Evolutionary conservation across 2,797 vertebrate genomes (phyloP).

Genomic region (Euthynnus affinis): DNA sequence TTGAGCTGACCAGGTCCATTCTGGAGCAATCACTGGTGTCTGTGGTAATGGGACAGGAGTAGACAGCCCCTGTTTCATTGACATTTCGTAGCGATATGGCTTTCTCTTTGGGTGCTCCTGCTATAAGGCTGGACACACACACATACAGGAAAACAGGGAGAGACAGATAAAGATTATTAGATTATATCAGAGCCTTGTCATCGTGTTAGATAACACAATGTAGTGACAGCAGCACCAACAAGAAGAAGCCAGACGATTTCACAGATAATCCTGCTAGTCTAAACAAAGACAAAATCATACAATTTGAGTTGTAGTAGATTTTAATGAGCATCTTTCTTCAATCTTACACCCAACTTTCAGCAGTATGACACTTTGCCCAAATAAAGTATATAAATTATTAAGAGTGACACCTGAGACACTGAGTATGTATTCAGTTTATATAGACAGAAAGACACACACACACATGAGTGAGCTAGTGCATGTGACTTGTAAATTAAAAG

Average conservation of each 20-base stretch:
- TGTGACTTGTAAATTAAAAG: slow-evolving; percentile 24
- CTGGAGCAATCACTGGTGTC: slow-evolving; percentile 87
- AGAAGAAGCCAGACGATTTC: slow-evolving; percentile 13
- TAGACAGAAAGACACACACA: background rate
- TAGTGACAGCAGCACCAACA: slow-evolving; percentile 12
- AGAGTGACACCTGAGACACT: background rate
- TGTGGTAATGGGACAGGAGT: slow-evolving; percentile 90
- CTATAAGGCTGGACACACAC: slow-evolving; percentile 86
- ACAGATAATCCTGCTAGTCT: slow-evolving; percentile 37
- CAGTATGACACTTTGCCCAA: background rate
- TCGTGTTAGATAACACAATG: slow-evolving; percentile 40
- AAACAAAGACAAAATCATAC: slow-evolving; percentile 33
- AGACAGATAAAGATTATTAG: slow-evolving; percentile 34
- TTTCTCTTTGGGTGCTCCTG: slow-evolving; percentile 91
- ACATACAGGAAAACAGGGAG: slow-evolving; percentile 24
- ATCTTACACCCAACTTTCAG: background rate
- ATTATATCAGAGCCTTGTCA: slow-evolving; percentile 46
- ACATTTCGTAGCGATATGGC: slow-evolving; percentile 79
- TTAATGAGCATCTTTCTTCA: background rate
- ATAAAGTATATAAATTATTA: slow-evolving; percentile 1
- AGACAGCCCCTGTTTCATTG: slow-evolving; percentile 92
- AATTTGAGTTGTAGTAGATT: background rate
- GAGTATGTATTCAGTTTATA: background rate
- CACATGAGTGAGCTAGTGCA: slow-evolving; percentile 11
- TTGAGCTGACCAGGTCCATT: slow-evolving; percentile 86